Evolutionary conservation across 2,797 vertebrate species (phyloP).

Genomic region (Jordanella pulchra): DNA sequence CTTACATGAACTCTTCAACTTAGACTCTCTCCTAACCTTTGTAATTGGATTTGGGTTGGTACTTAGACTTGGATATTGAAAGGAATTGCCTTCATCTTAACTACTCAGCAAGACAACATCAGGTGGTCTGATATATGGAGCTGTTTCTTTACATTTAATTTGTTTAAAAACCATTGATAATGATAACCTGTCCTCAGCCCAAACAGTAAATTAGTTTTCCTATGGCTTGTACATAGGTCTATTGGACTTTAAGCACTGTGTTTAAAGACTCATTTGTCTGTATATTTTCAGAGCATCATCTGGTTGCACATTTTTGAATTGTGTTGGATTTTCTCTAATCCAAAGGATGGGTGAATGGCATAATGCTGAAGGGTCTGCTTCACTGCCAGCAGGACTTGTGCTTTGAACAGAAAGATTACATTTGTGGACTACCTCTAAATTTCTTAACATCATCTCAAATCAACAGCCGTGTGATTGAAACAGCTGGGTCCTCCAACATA

Average conservation of each 20-base stretch:
- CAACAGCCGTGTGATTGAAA: background rate
- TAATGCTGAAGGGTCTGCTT: background rate
- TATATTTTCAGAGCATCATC: background rate
- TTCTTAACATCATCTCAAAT: background rate
- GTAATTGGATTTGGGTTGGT: background rate
- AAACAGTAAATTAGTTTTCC: background rate
- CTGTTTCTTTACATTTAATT: background rate
- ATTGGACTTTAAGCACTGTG: background rate
- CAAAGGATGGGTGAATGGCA: too few species aligned
- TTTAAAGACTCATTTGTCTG: background rate
- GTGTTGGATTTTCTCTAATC: background rate
- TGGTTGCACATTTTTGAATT: background rate
- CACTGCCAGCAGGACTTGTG: background rate
- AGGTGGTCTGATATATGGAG: background rate
- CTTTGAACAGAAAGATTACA: background rate
- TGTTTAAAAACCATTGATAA: background rate
- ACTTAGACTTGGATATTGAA: background rate
- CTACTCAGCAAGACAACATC: background rate
- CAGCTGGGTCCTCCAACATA: background rate
- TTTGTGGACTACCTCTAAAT: background rate
- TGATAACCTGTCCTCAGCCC: background rate
- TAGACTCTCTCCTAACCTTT: slow-evolving; percentile 1
- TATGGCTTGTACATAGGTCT: background rate
- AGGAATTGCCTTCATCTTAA: background rate
- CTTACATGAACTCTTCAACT: background rate